Base-by-base conservation (phyloP, 2,113 vertebrate genomes). In the Thamnophis sirtalis region DNA sequence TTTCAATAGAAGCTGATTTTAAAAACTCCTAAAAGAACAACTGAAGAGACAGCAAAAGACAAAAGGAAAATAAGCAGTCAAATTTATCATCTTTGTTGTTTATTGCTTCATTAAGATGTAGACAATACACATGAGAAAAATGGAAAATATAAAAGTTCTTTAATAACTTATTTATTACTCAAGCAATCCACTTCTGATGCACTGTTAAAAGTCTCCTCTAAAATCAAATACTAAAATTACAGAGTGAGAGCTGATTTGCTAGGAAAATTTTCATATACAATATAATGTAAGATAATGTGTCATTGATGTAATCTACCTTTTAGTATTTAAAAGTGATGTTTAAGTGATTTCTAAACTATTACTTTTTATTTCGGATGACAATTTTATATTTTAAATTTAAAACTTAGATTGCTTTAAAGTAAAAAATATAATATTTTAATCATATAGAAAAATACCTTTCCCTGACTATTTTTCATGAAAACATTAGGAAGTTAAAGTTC, bases 101-200 rank as follows among this genome's bases (percentile, higher is more conserved):
- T 96, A 92, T 92, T 95, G 2, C 8, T 88, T 95, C 28, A 56
- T 95, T 96, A 91, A 15, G 38, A 54, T 85, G 93, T 43, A 92
- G 94, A 88, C 15, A 92, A 94, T 86, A 90, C 21, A 89, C 84
- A 89, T 55, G 54, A 55, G 92, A 89, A 91, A 93, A 95, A 92
- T 90, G 38, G 3, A 26, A 92, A 26, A 2, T 1, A 85, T 0
- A 60, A 91, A 84, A 93, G 6, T 92, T 90, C 80, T 93, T 94
- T 24, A 80, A 92, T 60, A 89, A 1, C 1, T n/a, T 87, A 63
- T 68, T 95, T 95, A 94, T 89, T 94, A 5, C 33, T 92, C 53
- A 92, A 87, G 87, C 6, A 91, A 4, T 89, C 51, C 58, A 9
- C 5, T 93, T 90, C 38, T 8, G 87, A 90, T 84, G 86, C 88